Evolutionary conservation across 2,113 vertebrate genomes (phyloP).

Genomic region (Poecile atricapillus): DNA sequence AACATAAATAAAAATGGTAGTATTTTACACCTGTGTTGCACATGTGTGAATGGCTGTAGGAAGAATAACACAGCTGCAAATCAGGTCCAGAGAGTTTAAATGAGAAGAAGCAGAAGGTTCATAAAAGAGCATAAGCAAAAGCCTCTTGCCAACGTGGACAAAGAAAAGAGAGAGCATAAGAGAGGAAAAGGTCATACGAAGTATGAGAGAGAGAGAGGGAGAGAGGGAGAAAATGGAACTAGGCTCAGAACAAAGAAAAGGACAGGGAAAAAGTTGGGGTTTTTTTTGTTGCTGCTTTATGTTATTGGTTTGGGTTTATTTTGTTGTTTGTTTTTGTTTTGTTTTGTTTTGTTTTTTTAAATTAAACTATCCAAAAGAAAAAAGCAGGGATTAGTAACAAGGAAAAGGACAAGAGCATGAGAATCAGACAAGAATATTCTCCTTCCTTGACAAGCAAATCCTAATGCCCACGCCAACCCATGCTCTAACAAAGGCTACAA

Average conservation of each 20-base stretch:
- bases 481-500: not conserved
- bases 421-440: not conserved
- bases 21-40: conserved; percentile 50
- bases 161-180: not conserved
- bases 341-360: not conserved
- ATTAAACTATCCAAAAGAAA: not conserved
- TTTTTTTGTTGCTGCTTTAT: not conserved
- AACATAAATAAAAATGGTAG: conserved; percentile 24
- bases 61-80: conserved; percentile 27
- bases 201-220: not conserved
- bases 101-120: conserved; percentile 23
- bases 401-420: not conserved
- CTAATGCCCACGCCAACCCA: not conserved
- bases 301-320: not conserved
- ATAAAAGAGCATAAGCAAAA: conserved; percentile 23
- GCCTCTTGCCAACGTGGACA: not conserved
- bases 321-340: not conserved
- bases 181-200: conserved; percentile 47
- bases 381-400: not conserved
- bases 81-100: conserved; percentile 29
- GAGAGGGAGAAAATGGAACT: not conserved
- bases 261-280: not conserved
- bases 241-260: conserved; percentile 16
- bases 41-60: conserved; percentile 9
- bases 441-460: not conserved